Evolutionary conservation across 1,140 invertebrate genomes (phyloP).

Genomic region (Drosophila pallidifrons): DNA sequence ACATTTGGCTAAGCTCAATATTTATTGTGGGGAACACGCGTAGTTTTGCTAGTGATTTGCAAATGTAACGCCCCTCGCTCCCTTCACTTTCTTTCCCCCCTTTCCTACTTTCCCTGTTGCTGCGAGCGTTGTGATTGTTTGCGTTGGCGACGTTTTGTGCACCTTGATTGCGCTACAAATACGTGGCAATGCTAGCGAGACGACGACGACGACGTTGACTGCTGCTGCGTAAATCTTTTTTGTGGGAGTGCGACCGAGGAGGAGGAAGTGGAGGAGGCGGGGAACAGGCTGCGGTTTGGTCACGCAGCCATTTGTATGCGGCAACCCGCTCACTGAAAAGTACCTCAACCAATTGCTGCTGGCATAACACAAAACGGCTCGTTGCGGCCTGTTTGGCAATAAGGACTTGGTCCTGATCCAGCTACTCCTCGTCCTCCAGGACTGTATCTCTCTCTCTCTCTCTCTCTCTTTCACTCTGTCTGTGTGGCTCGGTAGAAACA

Average conservation of each 20-base stretch:
- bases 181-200: constrained; percentile 49
- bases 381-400: constrained; percentile 43
- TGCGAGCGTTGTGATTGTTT: constrained; percentile 39
- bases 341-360: constrained; percentile 39
- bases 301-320: constrained; percentile 34
- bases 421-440: not conserved
- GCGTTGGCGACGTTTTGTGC: constrained; percentile 51
- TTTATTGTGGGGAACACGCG: not conserved
- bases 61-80: not conserved
- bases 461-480: not conserved
- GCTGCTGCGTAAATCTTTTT: constrained; percentile 43
- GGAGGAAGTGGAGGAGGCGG: not conserved
- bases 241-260: not conserved
- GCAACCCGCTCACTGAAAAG: constrained; percentile 18
- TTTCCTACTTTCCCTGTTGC: not conserved
- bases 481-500: not conserved
- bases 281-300: constrained; percentile 24
- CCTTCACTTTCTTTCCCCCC: too few species aligned
- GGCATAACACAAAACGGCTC: constrained; percentile 33
- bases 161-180: constrained; percentile 68
- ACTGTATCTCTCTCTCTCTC: not conserved
- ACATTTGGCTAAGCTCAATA: not conserved
- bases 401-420: not conserved
- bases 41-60: not conserved
- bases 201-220: not conserved